phyloP scores from a whole-genome alignment of 2,888 invertebrate species.

The Meganola albula region DNA sequence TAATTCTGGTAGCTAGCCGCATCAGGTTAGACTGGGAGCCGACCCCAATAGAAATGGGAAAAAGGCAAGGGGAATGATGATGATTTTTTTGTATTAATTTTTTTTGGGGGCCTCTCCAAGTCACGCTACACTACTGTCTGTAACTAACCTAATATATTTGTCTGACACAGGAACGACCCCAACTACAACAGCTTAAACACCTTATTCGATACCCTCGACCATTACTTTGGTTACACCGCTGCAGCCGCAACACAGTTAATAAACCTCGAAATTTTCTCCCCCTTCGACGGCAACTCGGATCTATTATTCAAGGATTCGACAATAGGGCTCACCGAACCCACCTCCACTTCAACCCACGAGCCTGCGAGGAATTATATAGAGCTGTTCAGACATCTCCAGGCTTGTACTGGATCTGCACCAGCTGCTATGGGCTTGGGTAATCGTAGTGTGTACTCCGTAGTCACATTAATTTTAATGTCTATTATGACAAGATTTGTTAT shows the following conservation, averaged over 20 bases:
- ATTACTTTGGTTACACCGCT: constrained; percentile 70
- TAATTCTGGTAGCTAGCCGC: too few species aligned
- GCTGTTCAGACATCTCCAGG: constrained; percentile 65
- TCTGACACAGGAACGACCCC: constrained; percentile 49
- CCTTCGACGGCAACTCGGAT: constrained; percentile 71
- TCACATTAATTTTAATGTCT: constrained; percentile 40
- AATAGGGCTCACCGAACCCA: constrained; percentile 69
- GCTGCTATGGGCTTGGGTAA: constrained; percentile 31
- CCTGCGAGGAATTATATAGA: constrained; percentile 77
- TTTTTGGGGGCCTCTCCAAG: too few species aligned
- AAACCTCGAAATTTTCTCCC: constrained; percentile 77
- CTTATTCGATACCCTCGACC: constrained; percentile 65
- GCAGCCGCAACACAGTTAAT: constrained; percentile 47
- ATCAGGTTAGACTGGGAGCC: too few species aligned
- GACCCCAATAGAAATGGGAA: too few species aligned
- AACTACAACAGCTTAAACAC: constrained; percentile 46
- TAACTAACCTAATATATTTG: too few species aligned
- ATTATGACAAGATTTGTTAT: constrained; percentile 38
- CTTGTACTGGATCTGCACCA: constrained; percentile 46
- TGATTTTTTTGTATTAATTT: too few species aligned
- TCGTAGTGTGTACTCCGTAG: constrained; percentile 39
- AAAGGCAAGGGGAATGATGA: too few species aligned
- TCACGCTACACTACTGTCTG: too few species aligned
- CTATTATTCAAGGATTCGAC: constrained; percentile 81
- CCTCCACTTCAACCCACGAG: constrained; percentile 40